Base-by-base conservation (phyloP, 1,140 invertebrate genomes). In the Lethrus apterus region DNA sequence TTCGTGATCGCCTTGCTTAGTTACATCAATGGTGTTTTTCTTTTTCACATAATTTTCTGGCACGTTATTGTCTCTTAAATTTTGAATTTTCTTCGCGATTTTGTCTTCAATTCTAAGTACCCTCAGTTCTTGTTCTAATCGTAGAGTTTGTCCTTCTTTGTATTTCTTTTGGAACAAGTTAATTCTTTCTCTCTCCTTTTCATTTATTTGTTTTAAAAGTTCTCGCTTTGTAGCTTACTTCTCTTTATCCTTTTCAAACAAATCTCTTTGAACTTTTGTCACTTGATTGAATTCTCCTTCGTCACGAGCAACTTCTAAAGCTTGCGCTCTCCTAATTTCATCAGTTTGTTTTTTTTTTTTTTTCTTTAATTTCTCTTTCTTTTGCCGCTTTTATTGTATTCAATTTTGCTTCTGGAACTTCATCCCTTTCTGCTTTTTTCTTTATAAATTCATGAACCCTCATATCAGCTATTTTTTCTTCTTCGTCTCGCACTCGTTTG, bases 161-260 rank as follows among this genome's bases (percentile, higher is more conserved):
- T 76, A 78, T 30, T 73, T 71, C 54, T 72, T 75, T 54, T 79
- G 73, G 5, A 78, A 69, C 0, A 70, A 50, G 10, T 76, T 69
- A 4, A 79, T 78, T 62, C 72, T 72, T 49, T 80, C 71, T 15
- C 69, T 68, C 59, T 83, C 80, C 52, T 81, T 84, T 43, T 81
- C 74, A 57, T 82, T 79, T 14, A 85, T 80, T 65, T 84, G 72
- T 50, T 71, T 74, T 55, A 78, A 67, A 2, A 75, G 70, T 44
- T 69, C 70, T 31, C 64, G 67, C 42, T 67, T 67, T 38, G 69
- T 67, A 4, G 62, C 57, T 50, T 67, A 65, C 62, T 75, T 69
- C 47, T 74, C 70, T 21, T 64, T 56, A 46, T 75, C 72, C 34
- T 69, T 67, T 53, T 70, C 68, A 24, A 55, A 50, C 1, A 50